Percentiles rank a stretch among this genome's conserved stretches.
Evolutionary conservation across 2,113 vertebrate species (phyloP).

Genomic region (Hymenochirus boettgeri): DNA sequence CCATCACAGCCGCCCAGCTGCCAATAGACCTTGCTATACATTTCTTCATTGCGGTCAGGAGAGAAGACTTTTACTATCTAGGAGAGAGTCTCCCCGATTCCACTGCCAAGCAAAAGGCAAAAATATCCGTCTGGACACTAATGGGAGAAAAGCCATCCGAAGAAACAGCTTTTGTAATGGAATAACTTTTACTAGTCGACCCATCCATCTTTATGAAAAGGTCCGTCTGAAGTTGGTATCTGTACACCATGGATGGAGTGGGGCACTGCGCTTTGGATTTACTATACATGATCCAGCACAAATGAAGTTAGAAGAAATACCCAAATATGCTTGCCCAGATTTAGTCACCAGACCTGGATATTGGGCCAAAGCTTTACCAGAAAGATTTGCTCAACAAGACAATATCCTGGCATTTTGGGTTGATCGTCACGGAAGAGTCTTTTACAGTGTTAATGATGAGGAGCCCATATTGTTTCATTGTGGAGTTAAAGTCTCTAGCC

Average conservation of each 20-base stretch:
- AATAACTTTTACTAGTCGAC: constrained; percentile 91
- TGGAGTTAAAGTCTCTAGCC: constrained; percentile 87
- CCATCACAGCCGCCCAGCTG: constrained; percentile 76
- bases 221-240: constrained; percentile 85
- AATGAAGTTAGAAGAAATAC: constrained; percentile 83
- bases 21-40: constrained; percentile 81
- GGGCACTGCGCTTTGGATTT: constrained; percentile 93
- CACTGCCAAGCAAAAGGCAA: constrained; percentile 94
- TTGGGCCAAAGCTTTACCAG: constrained; percentile 96
- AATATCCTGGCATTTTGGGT: constrained; percentile 95
- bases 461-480: constrained; percentile 96
- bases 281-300: constrained; percentile 89
- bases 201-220: constrained; percentile 92
- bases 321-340: constrained; percentile 95
- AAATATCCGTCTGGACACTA: constrained; percentile 87
- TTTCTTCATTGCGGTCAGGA: constrained; percentile 76
- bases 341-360: constrained; percentile 90
- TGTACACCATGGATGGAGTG: constrained; percentile 93
- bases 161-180: constrained; percentile 97
- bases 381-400: constrained; percentile 87
- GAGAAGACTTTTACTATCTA: constrained; percentile 66
- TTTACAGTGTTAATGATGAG: constrained; percentile 93
- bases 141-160: constrained; percentile 84
- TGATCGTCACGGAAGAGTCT: constrained; percentile 89
- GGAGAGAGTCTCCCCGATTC: constrained; percentile 81